Conservation (phyloP, 2,888 invertebrate genomes). For the Homarus gammarus region DNA sequence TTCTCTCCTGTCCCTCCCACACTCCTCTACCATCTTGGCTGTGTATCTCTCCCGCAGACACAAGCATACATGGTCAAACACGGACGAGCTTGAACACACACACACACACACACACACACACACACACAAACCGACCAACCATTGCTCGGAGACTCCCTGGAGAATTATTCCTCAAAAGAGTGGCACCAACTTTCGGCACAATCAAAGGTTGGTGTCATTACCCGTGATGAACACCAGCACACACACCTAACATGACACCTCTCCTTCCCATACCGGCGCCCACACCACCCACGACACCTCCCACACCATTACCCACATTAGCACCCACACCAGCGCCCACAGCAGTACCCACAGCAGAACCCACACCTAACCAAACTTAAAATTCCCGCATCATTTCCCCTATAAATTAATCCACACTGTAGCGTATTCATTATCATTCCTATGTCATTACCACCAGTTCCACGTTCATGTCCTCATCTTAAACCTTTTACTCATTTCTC, state of each 20-base stretch:
- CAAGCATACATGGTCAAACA: slow-evolving; percentile 15
- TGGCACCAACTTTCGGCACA: slow-evolving; percentile 17
- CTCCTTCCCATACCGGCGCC: slow-evolving; percentile 8
- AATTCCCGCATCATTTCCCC: no score
- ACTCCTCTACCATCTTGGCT: no score
- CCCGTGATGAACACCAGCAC: slow-evolving; percentile 12
- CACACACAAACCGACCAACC: no score
- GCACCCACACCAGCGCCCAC: no score
- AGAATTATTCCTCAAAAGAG: neutral
- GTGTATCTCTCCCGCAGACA: neutral
- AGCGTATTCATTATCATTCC: no score
- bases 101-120: slow-evolving; percentile 39
- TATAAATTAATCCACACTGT: no score
- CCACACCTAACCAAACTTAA: no score
- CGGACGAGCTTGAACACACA: slow-evolving; percentile 27
- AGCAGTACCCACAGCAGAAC: neutral
- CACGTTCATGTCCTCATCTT: no score
- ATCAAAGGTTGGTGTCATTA: slow-evolving; percentile 38
- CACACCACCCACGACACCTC: neutral
- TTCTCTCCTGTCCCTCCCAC: no score
- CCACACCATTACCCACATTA: neutral
- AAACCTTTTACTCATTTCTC: no score
- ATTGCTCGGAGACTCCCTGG: neutral
- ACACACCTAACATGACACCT: slow-evolving; percentile 35
- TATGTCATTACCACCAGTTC: no score